Percentiles rank a stretch among this genome's conserved stretches.
Conservation (phyloP, 2,797 vertebrate species). For the Sebastes taczanowskii region DNA sequence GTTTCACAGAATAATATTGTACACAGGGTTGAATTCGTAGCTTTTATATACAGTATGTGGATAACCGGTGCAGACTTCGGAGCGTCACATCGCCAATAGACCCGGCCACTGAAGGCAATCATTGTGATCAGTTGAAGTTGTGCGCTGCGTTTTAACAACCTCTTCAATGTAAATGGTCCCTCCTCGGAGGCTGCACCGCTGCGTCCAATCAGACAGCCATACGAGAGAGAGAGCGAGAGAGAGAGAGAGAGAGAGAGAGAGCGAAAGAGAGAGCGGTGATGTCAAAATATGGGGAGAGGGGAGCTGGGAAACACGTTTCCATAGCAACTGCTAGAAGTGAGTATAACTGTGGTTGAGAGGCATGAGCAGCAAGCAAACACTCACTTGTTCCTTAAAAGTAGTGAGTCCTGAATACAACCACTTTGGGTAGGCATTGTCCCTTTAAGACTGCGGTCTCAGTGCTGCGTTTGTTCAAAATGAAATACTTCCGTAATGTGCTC, state of each 20-base stretch:
- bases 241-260: conserved; percentile 1
- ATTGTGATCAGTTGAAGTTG: conserved; percentile 46
- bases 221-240: conserved; percentile 20
- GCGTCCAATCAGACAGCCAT: conserved; percentile 67
- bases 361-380: conserved; percentile 83
- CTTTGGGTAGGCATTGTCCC: conserved; percentile 20
- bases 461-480: conserved; percentile 7
- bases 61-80: not conserved
- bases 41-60: not conserved
- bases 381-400: conserved; percentile 68
- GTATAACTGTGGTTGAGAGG: conserved; percentile 79
- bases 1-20: conserved; percentile 1
- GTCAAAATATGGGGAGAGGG: conserved; percentile 66
- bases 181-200: conserved; percentile 55
- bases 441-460: conserved; percentile 1
- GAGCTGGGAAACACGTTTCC: conserved; percentile 76
- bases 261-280: conserved; percentile 30
- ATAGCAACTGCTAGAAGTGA: conserved; percentile 82
- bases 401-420: conserved; percentile 50
- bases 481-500: not conserved
- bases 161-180: conserved; percentile 63
- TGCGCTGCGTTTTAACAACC: conserved; percentile 50
- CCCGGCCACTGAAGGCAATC: conserved; percentile 11
- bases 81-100: not conserved
- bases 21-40: not conserved